Base-by-base conservation (phyloP, 1,140 invertebrate species). In the Oscheius sp. region DNA sequence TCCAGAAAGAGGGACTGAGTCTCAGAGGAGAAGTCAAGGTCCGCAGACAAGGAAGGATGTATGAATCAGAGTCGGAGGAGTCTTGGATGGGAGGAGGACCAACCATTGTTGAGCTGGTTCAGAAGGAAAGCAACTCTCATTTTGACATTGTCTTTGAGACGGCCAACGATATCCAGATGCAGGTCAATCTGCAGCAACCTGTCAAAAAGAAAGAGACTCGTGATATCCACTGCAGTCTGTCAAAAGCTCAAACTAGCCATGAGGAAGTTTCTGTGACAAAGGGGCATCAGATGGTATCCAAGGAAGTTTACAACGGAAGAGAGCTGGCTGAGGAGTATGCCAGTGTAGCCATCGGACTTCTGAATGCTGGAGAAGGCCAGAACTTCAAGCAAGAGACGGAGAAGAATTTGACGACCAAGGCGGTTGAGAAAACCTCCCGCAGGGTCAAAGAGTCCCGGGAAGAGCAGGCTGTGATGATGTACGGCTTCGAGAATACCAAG, bases 71-170 rank as follows among this genome's bases (percentile, higher is more conserved):
- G 46, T 68, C 65, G 23, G 72, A 75, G 28, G 75, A 76, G 29
- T 74, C 72, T 45, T 67, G 64, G 55, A 36, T 45, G 34, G 66
- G 66, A n/a, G 72, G 72, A 49, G 52, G 68, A 68, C 75, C 75
- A 23, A 76, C 75, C n/a, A 36, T 68, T 36, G 75, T 76, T 29
- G 70, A 68, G 26, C 74, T 76, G 4, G 71, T 75, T 15, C 76
- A 74, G 58, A 63, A 74, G 38, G 75, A 76, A 36, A 77, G 74
- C n/a, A 31, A 78, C 31, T 73, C 70, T 4, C 55, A 66, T 35
- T 76, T 75, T 46, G 58, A 67, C 23, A 64, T 66, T 2, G 59
- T 64, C n/a, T 68, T 76, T 29, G 75, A 76, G 66, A 67, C 64
- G 7, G 31, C 71, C 4, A 76, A 74, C 31, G 46, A 52, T 15